Evolutionary conservation across 2,113 vertebrate genomes (phyloP).

Genomic region (Alouatta palliata): DNA sequence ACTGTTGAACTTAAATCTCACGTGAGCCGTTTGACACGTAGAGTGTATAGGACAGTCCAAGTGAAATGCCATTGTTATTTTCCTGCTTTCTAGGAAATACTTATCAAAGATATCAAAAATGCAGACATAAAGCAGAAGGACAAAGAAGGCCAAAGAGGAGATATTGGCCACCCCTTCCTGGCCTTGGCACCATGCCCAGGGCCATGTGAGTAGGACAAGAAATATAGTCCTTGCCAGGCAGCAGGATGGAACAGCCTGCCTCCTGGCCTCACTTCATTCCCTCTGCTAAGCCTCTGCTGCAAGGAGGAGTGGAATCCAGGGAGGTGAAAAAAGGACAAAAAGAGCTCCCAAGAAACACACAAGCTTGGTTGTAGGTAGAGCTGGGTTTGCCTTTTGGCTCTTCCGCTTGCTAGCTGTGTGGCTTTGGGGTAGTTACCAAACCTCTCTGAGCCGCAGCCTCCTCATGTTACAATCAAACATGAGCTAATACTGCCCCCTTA

Average conservation of each 20-base stretch:
- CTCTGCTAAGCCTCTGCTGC: not conserved
- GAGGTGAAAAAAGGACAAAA: not conserved
- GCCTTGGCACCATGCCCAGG: not conserved
- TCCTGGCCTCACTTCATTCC: not conserved
- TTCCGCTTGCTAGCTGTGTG: not conserved
- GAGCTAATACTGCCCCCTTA: not conserved
- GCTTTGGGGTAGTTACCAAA: not conserved
- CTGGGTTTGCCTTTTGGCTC: not conserved
- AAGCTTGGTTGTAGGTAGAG: not conserved
- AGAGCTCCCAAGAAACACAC: not conserved
- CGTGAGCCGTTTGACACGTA: not conserved
- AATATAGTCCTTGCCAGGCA: not conserved
- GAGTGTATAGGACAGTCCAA: not conserved
- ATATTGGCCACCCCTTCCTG: not conserved
- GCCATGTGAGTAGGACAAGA: not conserved
- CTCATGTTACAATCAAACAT: not conserved
- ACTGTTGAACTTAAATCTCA: not conserved
- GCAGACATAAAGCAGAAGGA: not conserved
- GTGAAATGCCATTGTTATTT: not conserved
- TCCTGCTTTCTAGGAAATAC: not conserved
- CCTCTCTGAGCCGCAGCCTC: not conserved
- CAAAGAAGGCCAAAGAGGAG: not conserved
- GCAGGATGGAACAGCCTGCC: not conserved
- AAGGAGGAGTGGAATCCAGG: not conserved
- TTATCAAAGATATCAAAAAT: not conserved